Percentiles rank a stretch among this genome's conserved stretches.
Evolutionary conservation across 2,888 invertebrate genomes (phyloP).

Genomic region (Apoda limacodes): DNA sequence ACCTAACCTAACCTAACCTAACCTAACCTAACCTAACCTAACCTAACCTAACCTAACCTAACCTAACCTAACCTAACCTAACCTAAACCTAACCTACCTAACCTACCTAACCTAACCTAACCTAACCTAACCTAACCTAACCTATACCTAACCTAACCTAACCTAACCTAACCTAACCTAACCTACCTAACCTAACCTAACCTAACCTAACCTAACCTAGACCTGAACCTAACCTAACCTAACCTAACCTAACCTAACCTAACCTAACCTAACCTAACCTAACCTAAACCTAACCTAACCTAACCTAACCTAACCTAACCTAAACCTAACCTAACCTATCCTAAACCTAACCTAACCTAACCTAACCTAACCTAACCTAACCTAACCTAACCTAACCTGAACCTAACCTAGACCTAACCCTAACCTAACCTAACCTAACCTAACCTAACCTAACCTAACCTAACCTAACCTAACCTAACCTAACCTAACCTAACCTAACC

Average conservation of each 20-base stretch:
- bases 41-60: constrained; percentile 16
- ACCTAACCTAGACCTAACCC: constrained; percentile 8
- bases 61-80: constrained; percentile 17
- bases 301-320: constrained; percentile 14
- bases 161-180: constrained; percentile 13
- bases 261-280: constrained; percentile 14
- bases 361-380: constrained; percentile 15
- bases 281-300: constrained; percentile 15
- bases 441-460: constrained; percentile 14
- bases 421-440: constrained; percentile 14
- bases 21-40: constrained; percentile 16
- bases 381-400: constrained; percentile 15
- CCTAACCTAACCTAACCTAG: constrained; percentile 13
- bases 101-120: constrained; percentile 19
- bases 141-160: constrained; percentile 12
- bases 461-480: constrained; percentile 14
- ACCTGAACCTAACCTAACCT: constrained; percentile 15
- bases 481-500: constrained; percentile 10
- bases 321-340: constrained; percentile 15
- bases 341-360: constrained; percentile 15
- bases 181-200: constrained; percentile 15
- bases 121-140: constrained; percentile 15
- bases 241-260: constrained; percentile 15
- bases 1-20: constrained; percentile 17
- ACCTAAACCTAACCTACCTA: constrained; percentile 19